Base-by-base conservation (phyloP, 2,797 vertebrate genomes). In the Anisognathus igniventris region DNA sequence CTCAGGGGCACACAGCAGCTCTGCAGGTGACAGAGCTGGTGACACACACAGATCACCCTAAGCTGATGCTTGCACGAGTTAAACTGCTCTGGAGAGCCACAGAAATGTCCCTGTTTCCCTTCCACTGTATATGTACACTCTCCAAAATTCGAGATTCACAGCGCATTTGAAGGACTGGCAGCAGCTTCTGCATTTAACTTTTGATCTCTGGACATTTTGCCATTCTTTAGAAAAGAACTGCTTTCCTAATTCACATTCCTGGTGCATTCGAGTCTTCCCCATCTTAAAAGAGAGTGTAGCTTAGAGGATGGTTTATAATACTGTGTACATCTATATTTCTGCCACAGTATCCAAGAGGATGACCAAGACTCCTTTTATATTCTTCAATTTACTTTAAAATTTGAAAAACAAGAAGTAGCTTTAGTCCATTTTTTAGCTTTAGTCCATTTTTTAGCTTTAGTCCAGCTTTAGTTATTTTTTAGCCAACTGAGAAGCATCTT, bases 161-260 rank as follows among this genome's bases (percentile, higher is more conserved):
- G 77, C 72, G 86, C 60, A 93, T 70, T n/a, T 50, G 21, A 92
- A 70, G 42, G 47, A 66, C 70, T 73, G 75, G 75, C 73, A 85
- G 75, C 31, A 86, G 78, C 76, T 91, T 95, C 90, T 76, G 37
- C 35, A 22, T 89, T 95, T 88, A 89, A 91, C 70, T 96, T 96
- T 79, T 92, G 90, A 90, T 87, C 70, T 94, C 80, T 60, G 44
- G 58, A 51, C 76, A 61, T 91, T 95, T 86, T 88, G 24, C 56
- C 56, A 81, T 62, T 48, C n/a, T 91, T 92, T 77, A 86, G 75
- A 77, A 88, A 93, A 81, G 27, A 31, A 22, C 40, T 75, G 27
- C 76, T 75, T 82, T 88, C 62, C 51, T 80, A 35, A 88, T 88
- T 95, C 75, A 66, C 45, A 92, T 70, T 89, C 62, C 54, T 62